Base-by-base conservation (phyloP, 1,140 invertebrate species). In the Ceratosolen fusciceps region DNA sequence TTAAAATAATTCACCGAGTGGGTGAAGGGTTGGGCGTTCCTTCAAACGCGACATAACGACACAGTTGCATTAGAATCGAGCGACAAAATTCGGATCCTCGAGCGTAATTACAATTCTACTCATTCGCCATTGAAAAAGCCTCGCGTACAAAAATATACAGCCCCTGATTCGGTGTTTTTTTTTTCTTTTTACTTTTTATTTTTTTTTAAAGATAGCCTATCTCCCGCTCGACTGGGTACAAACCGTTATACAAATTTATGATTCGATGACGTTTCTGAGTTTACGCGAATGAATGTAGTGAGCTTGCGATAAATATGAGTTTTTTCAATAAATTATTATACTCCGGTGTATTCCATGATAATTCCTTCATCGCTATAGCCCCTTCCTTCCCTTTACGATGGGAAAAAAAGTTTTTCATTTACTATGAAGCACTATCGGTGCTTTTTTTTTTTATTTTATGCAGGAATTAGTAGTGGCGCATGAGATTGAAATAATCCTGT, bases 391-490 rank as follows among this genome's bases (percentile, higher is more conserved):
- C 7, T 47, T 2, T n/a, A 8, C 34, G 52, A 29, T 8, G 60
- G 56, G 7, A 62, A 47, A 43, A 39, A 43, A 24, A n/a, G n/a
- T n/a, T 24, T 3, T 34, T 68, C n/a, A 24, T 39, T 5, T 68
- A 75, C 29, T 31, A 58, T 77, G 39, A 39, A 71, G 86, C 86
- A 86, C 84, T 87, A 43, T 43, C 5, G 12, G 5, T 87, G 84
- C 87, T 88, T 83, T 89, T 89, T 87, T 72, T 72, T 62, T 58
- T 78, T 52, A 43, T 2, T n/a, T 47, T 34, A 56, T 58, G 16
- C 34, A 77, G 75, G 31, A 47, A 19, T 70, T 31, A 68, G 52
- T 70, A 34, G 14, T 21, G 60, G 62, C 21, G 37, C 37, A n/a
- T 24, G 19, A 26, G 29, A 31, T 43, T 47, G 24, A 74, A 47